A percentile compares a stretch with the other conserved stretches of the same genome.
phyloP scores from a whole-genome alignment of 1,140 invertebrate species.

The Hetaerina americana region DNA sequence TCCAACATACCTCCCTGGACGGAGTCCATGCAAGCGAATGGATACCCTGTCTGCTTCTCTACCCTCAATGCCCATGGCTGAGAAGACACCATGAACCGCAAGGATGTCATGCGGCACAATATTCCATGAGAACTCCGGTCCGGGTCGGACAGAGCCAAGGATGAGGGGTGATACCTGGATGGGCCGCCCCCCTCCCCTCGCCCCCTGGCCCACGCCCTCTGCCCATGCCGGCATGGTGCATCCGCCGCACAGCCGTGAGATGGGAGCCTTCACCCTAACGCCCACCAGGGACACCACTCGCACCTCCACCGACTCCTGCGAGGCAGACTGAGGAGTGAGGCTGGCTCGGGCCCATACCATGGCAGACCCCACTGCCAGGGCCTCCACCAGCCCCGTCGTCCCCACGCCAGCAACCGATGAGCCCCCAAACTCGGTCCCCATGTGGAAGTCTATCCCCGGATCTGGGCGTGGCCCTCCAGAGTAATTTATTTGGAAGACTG shows the following conservation, averaged over 20 bases:
- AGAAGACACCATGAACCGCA: background rate
- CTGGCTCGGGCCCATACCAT: background rate
- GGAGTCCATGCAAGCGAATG: background rate
- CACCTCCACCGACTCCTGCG: background rate
- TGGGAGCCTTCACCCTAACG: background rate
- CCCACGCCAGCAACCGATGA: background rate
- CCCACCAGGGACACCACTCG: background rate
- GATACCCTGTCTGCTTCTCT: background rate
- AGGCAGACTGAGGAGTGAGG: background rate
- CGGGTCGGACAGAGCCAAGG: background rate
- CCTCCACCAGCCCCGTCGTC: background rate
- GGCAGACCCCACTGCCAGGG: background rate
- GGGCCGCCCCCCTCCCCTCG: background rate
- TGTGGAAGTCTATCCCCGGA: background rate
- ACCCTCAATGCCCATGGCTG: background rate
- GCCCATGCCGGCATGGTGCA: background rate
- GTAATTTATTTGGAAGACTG: background rate
- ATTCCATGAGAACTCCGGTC: background rate
- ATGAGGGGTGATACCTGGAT: background rate
- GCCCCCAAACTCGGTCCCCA: background rate
- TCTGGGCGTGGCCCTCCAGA: background rate
- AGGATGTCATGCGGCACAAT: background rate
- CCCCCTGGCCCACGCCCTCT: background rate
- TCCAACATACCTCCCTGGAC: background rate
- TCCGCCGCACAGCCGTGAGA: background rate